A percentile compares a stretch with the other conserved stretches of the same genome.
phyloP scores from a whole-genome alignment of 2,113 vertebrate genomes.

The Zosterops hypoxanthus region DNA sequence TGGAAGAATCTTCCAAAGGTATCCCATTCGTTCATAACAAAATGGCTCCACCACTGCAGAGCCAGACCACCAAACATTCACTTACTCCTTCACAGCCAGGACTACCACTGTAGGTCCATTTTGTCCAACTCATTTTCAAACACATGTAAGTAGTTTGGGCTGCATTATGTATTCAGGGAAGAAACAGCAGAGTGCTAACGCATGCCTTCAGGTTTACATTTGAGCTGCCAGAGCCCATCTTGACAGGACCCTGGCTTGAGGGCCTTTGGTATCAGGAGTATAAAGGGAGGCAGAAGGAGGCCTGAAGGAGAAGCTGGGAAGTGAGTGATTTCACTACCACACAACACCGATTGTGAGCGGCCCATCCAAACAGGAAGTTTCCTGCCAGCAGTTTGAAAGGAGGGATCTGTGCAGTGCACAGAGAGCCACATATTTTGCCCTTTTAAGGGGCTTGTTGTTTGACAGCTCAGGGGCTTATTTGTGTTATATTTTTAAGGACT shows the following conservation, averaged over 20 bases:
- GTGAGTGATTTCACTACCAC: slow-evolving; percentile 11
- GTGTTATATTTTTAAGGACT: slow-evolving; percentile 42
- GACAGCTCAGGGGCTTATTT: slow-evolving; percentile 48
- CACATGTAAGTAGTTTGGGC: not conserved
- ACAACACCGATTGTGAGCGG: slow-evolving; percentile 10
- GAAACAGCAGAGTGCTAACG: not conserved
- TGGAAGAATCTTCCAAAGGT: not conserved
- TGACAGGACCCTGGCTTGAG: not conserved
- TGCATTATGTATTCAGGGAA: not conserved
- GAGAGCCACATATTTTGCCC: slow-evolving; percentile 51
- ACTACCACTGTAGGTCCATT: not conserved
- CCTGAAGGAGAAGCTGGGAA: not conserved
- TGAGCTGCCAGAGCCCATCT: not conserved
- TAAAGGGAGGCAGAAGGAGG: not conserved
- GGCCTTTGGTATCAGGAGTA: not conserved
- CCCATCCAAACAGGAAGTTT: slow-evolving; percentile 62
- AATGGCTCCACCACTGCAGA: not conserved
- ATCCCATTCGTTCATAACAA: not conserved
- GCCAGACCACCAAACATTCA: not conserved
- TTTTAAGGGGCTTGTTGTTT: slow-evolving; percentile 68
- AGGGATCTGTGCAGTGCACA: slow-evolving; percentile 30
- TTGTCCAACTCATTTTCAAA: not conserved
- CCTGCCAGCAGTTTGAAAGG: slow-evolving; percentile 54
- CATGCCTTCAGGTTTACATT: not conserved
- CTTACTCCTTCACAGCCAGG: not conserved